phyloP scores from a whole-genome alignment of 2,113 vertebrate species.

The Neomonachus schauinslandi region DNA sequence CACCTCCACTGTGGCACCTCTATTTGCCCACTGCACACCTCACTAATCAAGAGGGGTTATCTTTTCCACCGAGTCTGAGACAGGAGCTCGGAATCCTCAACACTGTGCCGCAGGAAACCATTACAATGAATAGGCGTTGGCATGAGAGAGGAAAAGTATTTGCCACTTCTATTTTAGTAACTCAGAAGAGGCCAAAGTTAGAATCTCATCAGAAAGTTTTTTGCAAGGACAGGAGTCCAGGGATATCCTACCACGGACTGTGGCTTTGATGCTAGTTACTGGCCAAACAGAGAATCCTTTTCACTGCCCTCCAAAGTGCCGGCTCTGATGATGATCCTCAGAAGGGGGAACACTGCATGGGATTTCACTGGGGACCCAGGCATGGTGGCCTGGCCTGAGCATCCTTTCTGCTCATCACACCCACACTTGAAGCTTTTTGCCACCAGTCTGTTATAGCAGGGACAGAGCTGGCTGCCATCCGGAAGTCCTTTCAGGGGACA shows the following conservation, averaged over 20 bases:
- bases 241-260: rapidly evolving
- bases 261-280: background rate
- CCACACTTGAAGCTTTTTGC: background rate
- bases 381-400: background rate
- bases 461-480: background rate
- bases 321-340: rapidly evolving
- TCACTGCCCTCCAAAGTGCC: background rate
- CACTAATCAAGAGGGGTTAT: background rate
- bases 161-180: background rate
- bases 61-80: background rate
- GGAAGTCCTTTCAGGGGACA: background rate
- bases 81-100: background rate
- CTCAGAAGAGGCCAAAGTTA: background rate
- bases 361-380: background rate
- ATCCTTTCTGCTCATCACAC: background rate
- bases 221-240: background rate
- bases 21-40: background rate
- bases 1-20: rapidly evolving
- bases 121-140: background rate
- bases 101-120: background rate
- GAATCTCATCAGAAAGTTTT: background rate
- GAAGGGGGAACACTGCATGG: background rate
- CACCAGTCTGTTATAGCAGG: background rate
- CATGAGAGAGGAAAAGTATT: background rate
- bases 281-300: background rate